Evolutionary conservation across 1,140 invertebrate genomes (phyloP), one percentile per base, ranked within the genome.

Genomic region (Hesperophylax magnus): DNA sequence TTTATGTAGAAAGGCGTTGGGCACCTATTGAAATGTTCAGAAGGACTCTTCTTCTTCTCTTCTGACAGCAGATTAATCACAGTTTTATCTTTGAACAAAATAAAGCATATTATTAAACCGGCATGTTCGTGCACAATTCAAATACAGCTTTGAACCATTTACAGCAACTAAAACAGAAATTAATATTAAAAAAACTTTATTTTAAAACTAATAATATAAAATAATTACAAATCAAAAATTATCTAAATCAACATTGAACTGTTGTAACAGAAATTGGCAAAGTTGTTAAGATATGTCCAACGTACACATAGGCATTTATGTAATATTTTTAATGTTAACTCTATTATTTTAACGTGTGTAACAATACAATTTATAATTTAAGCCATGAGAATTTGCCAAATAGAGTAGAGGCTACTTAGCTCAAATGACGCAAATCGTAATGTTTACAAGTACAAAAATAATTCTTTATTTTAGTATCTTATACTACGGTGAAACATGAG

Each of bases 371-470:
- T 27, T 39, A 39, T 39, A 8, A 6, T 39, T 39, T 8, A 39
- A 39, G 34, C 34, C 34, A 5, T 39, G 34, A 39, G 34, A 39
- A 39, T 39, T 61, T 22, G 20, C 14, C 24, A 24, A 61, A 22
- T 24, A 20, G 58, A 61, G 14, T 61, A 22, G 18, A 14, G 18
- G 58, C 24, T 18, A 61, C 18, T 22, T 20, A 15, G 18, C 58
- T 9, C 58, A 61, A 61, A 61, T 20, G 18, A 8, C 18, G 58
- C 58, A 15, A 67, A 27, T 39, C 27, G 63, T 67, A 27, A 67
- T 18, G 63, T 72, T 72, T 24, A 53, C 69, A 72, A 72, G 69
- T 72, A 72, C 47, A 72, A 72, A 72, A 72, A 72, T 72, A 72
- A 72, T 18, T 72, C 54, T 72, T 72, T 72, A 72, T 54, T 72